A percentile compares a stretch with the other conserved stretches of the same genome.
Evolutionary conservation across 2,888 invertebrate genomes (phyloP).

Genomic region (Cheilosia vulpina): DNA sequence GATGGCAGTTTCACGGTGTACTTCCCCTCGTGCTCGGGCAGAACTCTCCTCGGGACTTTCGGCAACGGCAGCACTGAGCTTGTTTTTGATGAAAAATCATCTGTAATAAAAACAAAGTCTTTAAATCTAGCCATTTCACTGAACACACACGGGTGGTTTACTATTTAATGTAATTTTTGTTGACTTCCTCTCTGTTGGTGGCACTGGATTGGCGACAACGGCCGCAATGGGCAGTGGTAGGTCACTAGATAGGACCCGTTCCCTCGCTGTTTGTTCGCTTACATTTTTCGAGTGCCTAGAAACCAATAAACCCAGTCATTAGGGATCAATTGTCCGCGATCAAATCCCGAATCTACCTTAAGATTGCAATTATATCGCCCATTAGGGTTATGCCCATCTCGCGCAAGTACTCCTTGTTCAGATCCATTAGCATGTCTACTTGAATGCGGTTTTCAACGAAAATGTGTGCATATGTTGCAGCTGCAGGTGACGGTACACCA

Average conservation of each 20-base stretch:
- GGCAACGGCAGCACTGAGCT: conserved; percentile 77
- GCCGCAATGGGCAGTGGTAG: conserved; percentile 85
- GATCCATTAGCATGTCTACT: conserved; percentile 92
- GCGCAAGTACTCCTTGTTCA: conserved; percentile 93
- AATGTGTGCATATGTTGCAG: conserved; percentile 92
- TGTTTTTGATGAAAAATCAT: conserved; percentile 28
- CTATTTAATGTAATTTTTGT: conserved; percentile 75
- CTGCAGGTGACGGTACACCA: conserved; percentile 90
- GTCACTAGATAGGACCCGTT: conserved; percentile 84
- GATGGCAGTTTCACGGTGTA: conserved; percentile 85
- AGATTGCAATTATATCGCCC: conserved; percentile 89
- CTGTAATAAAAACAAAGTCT: not conserved
- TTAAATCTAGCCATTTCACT: no score
- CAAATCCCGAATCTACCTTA: conserved; percentile 84
- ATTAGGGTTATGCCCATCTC: conserved; percentile 94
- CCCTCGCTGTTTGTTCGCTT: conserved; percentile 85
- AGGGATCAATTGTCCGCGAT: not conserved
- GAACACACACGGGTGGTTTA: not conserved
- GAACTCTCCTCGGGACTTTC: conserved; percentile 81
- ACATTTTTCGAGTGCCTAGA: conserved; percentile 86
- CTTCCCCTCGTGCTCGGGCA: conserved; percentile 85
- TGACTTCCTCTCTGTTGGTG: conserved; percentile 63
- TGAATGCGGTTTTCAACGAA: conserved; percentile 95
- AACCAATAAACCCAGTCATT: not conserved
- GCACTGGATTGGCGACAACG: conserved; percentile 81